Base-by-base conservation (phyloP, 2,888 invertebrate species). In the Silvanus unidentatus region DNA sequence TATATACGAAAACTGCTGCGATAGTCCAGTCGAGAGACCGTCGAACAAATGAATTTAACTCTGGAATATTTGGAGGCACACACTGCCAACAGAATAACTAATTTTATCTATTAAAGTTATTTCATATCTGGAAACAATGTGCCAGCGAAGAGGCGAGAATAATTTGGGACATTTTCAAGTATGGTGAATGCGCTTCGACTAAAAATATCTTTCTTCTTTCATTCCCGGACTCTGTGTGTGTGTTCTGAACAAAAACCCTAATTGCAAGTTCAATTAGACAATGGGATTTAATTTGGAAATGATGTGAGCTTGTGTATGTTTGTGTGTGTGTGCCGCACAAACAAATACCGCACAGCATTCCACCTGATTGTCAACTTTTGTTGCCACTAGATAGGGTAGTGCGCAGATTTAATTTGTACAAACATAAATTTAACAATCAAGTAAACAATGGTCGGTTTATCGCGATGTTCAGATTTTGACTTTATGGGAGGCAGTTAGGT, bases 401-500 rank as follows among this genome's bases (percentile, higher is more conserved):
- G 49, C 57, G 60, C 68, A 66, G 69, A 71, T 72, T 72, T 71
- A 72, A 71, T 71, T 72, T 72, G 72, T 71, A 70, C 70, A 67
- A 69, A 70, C 71, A 70, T 71, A 71, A 72, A 71, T 72, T 71
- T 65, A 67, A 70, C 70, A 72, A 71, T 71, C 71, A 69, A 68
- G 69, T 67, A 69, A 71, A 72, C 71, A 72, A 71, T 71, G 68
- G 68, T 53, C 62, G 69, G 66, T 70, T 70, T 70, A 71, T 71
- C 69, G 69, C 65, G 68, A 70, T 69, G 70, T 69, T 70, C 71
- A 70, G 70, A 71, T 70, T 71, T 68, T 59, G 68, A 68, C 66
- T 68, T 70, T 69, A 69, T 66, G 68, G 65, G 53, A 50, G 58
- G 64, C 67, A 64, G 65, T 69, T 67, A 64, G 65, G 68, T 67